Base-by-base conservation (phyloP, 2,888 invertebrate species). In the Hirtodrosophila duncani region DNA sequence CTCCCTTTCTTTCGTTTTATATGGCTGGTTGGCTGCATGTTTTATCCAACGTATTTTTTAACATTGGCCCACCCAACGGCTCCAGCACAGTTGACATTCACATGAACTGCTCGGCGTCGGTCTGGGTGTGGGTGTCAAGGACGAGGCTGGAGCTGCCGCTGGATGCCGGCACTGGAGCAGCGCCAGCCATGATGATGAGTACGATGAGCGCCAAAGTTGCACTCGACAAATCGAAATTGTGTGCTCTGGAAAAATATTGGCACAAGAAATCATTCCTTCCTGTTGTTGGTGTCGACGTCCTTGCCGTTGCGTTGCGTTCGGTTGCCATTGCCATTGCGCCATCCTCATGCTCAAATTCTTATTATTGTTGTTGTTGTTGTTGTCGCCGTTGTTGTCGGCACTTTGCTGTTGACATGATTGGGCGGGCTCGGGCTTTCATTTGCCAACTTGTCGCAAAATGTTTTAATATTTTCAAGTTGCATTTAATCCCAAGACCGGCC, bases 181-280 rank as follows among this genome's bases (percentile, higher is more conserved):
- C 43, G 56, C 30, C 56, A 61, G 77, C 64, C 74, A 79, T 78
- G 78, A 79, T 78, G 78, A 74, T 81, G 81, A 79, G 70, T 74
- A 79, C 78, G 80, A 67, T 78, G 80, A 80, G 81, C 77, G 68
- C 67, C 81, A 81, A 78, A 77, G 79, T 75, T 78, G 78, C 83
- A 83, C 84, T 84, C 84, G 83, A 84, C 85, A 84, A 84, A 84
- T 84, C 83, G 84, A 84, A 85, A 84, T 84, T 84, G 84, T 84
- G 84, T 84, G 77, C 83, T 79, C 82, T 84, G 82, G 81, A 70
- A 84, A 84, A 84, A 84, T 84, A 84, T 84, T 84, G 84, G 84
- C 84, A 84, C 80, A 85, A 84, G 84, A 83, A 84, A 84, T 84
- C 84, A 84, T 83, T 84, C 82, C 82, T 84, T 84, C 84, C 84